Percentiles rank a stretch among this genome's conserved stretches.
phyloP scores from a whole-genome alignment of 2,888 invertebrate genomes.

The Parnassius glacialis region DNA sequence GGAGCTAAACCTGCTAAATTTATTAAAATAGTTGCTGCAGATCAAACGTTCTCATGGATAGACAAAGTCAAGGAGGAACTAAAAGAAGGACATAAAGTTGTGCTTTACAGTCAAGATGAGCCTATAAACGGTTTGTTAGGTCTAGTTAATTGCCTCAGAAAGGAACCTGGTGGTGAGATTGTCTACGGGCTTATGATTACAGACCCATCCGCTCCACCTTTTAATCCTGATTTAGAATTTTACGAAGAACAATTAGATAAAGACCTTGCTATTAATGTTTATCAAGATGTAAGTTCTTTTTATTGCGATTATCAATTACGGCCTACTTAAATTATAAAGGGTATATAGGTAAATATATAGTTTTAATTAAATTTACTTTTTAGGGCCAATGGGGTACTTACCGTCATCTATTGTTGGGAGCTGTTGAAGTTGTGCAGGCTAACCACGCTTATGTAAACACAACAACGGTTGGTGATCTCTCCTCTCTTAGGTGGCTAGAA shows the following conservation, averaged over 20 bases:
- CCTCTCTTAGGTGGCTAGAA: constrained; percentile 87
- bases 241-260: constrained; percentile 84
- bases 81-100: constrained; percentile 72
- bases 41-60: constrained; percentile 76
- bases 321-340: too few species aligned
- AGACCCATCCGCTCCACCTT: constrained; percentile 83
- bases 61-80: constrained; percentile 69
- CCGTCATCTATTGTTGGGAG: constrained; percentile 87
- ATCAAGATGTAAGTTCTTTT: constrained; percentile 73
- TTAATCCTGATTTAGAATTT: constrained; percentile 83
- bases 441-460: constrained; percentile 90
- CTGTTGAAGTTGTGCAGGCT: constrained; percentile 62
- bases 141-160: constrained; percentile 91
- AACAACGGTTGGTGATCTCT: constrained; percentile 90
- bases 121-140: constrained; percentile 90
- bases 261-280: constrained; percentile 90
- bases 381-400: constrained; percentile 88
- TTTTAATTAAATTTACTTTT: neutral
- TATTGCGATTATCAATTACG: neutral
- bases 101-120: constrained; percentile 85
- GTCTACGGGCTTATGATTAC: constrained; percentile 83
- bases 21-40: constrained; percentile 62
- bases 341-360: neutral
- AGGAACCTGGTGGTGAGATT: constrained; percentile 87
- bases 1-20: constrained; percentile 70